Percentiles rank a stretch among this genome's conserved stretches.
Evolutionary conservation across 2,113 vertebrate genomes (phyloP).

Genomic region (Fukomys damarensis): DNA sequence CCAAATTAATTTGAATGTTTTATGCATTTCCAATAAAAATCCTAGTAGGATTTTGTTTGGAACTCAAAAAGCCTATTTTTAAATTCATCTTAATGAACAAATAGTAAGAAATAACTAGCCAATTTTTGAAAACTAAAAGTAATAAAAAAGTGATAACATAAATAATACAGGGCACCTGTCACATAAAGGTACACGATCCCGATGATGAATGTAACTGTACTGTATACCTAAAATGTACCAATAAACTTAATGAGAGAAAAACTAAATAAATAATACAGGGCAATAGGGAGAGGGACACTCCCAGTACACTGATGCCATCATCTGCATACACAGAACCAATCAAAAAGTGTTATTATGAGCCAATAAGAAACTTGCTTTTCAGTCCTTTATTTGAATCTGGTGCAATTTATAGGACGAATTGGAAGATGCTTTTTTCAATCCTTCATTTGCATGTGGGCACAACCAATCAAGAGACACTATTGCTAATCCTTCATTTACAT

Average conservation of each 20-base stretch:
- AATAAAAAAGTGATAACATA: not conserved
- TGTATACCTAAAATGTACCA: no score
- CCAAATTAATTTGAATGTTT: conserved; percentile 18
- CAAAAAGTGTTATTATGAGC: not conserved
- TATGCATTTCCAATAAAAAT: conserved; percentile 31
- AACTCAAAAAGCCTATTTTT: conserved; percentile 47
- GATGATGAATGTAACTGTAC: no score
- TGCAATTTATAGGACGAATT: not conserved
- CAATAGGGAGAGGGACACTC: not conserved
- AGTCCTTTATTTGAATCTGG: not conserved
- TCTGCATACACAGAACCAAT: not conserved
- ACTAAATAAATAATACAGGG: not conserved
- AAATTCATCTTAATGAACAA: conserved; percentile 44
- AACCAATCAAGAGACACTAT: not conserved
- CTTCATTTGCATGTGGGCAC: not conserved
- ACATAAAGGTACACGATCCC: no score
- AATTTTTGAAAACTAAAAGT: conserved; percentile 27
- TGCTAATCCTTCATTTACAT: not conserved
- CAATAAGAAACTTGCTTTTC: not conserved
- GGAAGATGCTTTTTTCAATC: not conserved
- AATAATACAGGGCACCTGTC: no score
- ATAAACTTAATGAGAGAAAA: no score
- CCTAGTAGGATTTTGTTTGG: not conserved
- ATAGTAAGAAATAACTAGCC: not conserved
- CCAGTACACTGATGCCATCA: not conserved